Percentiles rank a stretch among this genome's conserved stretches.
These are phyloP conservation scores for Stichopus chloronotus DNA, from an alignment of 35 echinoderm and acorn worm species.

Conservation along the genomic window DNA sequence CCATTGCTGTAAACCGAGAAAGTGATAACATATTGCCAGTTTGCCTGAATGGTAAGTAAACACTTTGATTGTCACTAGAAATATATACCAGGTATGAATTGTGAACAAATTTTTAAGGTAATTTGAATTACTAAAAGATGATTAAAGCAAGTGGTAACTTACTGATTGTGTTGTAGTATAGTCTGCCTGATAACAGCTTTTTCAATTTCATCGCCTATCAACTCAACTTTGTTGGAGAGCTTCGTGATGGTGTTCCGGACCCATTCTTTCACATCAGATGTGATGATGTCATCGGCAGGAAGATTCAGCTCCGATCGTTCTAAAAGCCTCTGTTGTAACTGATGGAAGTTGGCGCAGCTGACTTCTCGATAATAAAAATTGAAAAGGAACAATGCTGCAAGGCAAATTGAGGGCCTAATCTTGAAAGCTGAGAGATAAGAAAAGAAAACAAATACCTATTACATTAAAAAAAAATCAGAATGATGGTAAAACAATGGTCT, in stretches of 20 bases:
- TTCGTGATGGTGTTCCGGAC: slow-evolving; percentile 1
- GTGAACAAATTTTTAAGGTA: too few relatives aligned
- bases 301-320: slow-evolving; percentile 15
- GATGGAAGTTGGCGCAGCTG: neutral
- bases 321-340: neutral
- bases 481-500: too few relatives aligned
- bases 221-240: slow-evolving; percentile 27
- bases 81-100: too few relatives aligned
- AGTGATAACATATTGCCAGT: too few relatives aligned
- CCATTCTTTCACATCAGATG: slow-evolving; percentile 42
- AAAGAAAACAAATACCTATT: neutral
- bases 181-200: neutral
- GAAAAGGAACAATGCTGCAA: neutral
- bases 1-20: too few relatives aligned
- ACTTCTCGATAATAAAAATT: neutral
- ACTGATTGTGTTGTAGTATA: slow-evolving; percentile 38
- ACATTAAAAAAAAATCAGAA: too few relatives aligned
- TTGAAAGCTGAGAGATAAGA: neutral
- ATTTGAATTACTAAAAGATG: too few relatives aligned
- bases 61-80: too few relatives aligned
- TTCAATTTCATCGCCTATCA: slow-evolving; percentile 33
- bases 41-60: too few relatives aligned
- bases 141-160: neutral
- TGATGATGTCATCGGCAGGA: slow-evolving; percentile 19
- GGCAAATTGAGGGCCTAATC: neutral